These are phyloP conservation scores for Columba guinea DNA, from an alignment of 2,797 vertebrate genomes.

Conservation along the genomic window DNA sequence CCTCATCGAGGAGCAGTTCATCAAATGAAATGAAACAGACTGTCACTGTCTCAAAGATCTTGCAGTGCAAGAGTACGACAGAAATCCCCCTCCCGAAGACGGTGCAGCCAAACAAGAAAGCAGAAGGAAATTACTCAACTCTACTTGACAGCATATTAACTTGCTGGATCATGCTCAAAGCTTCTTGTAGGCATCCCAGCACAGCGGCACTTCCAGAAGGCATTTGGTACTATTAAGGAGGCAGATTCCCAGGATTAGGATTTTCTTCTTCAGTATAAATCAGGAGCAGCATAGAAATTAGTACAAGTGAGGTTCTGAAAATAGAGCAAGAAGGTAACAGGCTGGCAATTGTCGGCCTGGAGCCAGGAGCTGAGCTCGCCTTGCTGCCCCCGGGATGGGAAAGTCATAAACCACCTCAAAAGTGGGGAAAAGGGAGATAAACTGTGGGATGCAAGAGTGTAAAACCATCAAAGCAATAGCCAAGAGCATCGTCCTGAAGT, in stretches of 20 bases:
- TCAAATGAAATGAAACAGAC: neutral
- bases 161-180: slow-evolving; percentile 16
- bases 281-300: neutral
- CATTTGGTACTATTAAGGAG: neutral
- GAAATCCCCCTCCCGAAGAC: neutral
- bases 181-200: neutral
- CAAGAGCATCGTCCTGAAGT: neutral
- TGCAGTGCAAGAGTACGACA: neutral
- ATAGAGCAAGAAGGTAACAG: neutral
- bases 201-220: slow-evolving; percentile 17
- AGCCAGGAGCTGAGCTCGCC: neutral
- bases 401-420: neutral
- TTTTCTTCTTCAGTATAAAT: neutral
- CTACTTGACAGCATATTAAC: neutral
- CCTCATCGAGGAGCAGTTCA: neutral
- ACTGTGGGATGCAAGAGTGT: neutral
- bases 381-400: neutral
- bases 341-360: neutral
- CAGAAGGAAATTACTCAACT: slow-evolving; percentile 19
- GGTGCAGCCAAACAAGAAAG: neutral
- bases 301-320: neutral
- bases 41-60: neutral
- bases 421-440: neutral
- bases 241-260: neutral
- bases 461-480: neutral